These are phyloP conservation scores for Ceratosolen fusciceps DNA, from an alignment of 1,140 invertebrate species.

Conservation along the genomic window DNA sequence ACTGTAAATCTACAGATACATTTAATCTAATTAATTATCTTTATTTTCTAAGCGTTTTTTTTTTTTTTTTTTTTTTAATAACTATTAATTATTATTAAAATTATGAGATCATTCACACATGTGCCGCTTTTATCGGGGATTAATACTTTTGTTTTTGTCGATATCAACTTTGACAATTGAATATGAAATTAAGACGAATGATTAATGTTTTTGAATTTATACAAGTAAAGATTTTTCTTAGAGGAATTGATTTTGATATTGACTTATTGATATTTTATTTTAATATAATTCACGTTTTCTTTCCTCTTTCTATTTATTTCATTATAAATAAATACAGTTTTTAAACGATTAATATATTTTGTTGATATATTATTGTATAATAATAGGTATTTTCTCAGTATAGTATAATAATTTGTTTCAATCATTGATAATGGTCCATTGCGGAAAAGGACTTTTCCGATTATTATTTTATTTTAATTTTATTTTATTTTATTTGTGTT, in stretches of 20 bases:
- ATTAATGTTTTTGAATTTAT: not conserved
- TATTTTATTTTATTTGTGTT: too few species aligned
- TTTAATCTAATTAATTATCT: not conserved
- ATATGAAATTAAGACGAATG: not conserved
- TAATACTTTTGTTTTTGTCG: conserved; percentile 25
- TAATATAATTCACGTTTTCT: conserved; percentile 13
- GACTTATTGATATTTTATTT: conserved; percentile 29
- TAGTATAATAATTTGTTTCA: conserved; percentile 7
- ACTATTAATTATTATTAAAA: conserved; percentile 33
- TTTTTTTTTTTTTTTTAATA: not conserved
- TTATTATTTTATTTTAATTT: conserved; percentile 15
- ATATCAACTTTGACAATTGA: not conserved
- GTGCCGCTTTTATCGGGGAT: conserved; percentile 16
- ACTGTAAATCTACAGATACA: conserved; percentile 12
- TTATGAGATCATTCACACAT: conserved; percentile 22
- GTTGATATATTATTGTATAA: not conserved
- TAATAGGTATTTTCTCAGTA: not conserved
- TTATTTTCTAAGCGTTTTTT: not conserved
- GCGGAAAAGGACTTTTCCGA: conserved; percentile 32
- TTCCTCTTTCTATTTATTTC: not conserved
- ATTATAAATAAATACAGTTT: not conserved
- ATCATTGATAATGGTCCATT: conserved; percentile 40
- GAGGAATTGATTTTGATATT: conserved; percentile 28
- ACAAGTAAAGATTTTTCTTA: not conserved
- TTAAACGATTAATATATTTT: not conserved